Evolutionary conservation across 2,113 vertebrate genomes (phyloP).

Genomic region (Paratilapia polleni): DNA sequence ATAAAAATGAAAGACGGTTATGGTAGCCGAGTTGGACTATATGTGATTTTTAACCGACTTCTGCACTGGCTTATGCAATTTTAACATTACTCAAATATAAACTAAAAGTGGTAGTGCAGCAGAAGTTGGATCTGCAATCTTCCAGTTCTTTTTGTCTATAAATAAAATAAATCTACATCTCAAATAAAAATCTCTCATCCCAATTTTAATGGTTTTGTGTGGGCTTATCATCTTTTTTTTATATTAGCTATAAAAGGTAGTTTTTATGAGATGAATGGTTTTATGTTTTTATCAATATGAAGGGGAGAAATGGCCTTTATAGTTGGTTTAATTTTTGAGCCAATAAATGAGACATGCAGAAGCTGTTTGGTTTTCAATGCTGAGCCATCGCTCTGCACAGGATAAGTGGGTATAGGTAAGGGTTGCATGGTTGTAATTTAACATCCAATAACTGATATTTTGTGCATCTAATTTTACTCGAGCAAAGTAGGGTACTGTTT

Average conservation of each 20-base stretch:
- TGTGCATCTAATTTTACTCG: neutral
- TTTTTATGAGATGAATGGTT: constrained; percentile 10
- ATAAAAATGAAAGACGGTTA: constrained; percentile 37
- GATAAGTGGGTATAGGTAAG: neutral
- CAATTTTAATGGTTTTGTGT: neutral
- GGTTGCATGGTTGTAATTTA: neutral
- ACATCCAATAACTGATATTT: neutral
- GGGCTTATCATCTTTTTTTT: constrained; percentile 13
- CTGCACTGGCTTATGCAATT: neutral
- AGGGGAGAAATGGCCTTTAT: neutral
- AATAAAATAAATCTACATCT: constrained; percentile 25
- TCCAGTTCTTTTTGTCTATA: neutral
- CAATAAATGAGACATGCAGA: neutral
- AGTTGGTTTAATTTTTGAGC: neutral
- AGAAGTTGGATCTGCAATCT: neutral
- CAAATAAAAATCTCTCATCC: constrained; percentile 20
- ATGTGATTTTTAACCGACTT: neutral
- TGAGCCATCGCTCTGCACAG: neutral
- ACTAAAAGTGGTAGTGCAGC: neutral
- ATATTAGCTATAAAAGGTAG: constrained; percentile 11
- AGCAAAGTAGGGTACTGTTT: neutral
- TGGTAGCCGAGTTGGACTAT: neutral
- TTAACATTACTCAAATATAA: neutral
- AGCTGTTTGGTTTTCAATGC: neutral
- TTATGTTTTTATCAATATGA: neutral